Evolutionary conservation across 2,888 invertebrate species (phyloP).

Genomic region (Acanthoscelides obtectus): DNA sequence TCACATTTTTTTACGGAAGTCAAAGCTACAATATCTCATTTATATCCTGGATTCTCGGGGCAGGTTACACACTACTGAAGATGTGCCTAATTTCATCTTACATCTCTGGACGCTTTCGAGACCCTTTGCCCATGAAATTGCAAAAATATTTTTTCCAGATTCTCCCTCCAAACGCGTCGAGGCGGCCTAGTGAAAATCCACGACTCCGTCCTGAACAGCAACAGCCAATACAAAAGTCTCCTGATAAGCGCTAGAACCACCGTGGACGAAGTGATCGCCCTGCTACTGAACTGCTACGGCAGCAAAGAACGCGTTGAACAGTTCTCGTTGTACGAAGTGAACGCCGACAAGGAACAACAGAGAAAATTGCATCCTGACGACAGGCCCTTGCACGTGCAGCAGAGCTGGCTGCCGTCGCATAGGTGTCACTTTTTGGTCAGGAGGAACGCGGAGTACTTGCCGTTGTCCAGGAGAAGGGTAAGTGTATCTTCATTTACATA

Average conservation of each 20-base stretch:
- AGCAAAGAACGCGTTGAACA: slow-evolving; percentile 79
- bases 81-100: no score
- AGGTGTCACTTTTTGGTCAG: slow-evolving; percentile 79
- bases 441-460: slow-evolving; percentile 73
- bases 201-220: slow-evolving; percentile 86
- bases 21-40: no score
- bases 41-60: no score
- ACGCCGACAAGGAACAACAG: slow-evolving; percentile 75
- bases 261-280: slow-evolving; percentile 79
- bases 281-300: slow-evolving; percentile 80
- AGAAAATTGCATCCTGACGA: slow-evolving; percentile 85
- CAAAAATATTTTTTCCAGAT: slow-evolving; percentile 57
- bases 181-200: slow-evolving; percentile 91
- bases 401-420: slow-evolving; percentile 60
- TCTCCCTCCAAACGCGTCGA: slow-evolving; percentile 80
- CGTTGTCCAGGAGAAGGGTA: slow-evolving; percentile 51
- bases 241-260: slow-evolving; percentile 86
- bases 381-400: slow-evolving; percentile 75
- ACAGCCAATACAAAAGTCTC: slow-evolving; percentile 89
- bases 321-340: slow-evolving; percentile 83
- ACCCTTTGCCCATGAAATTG: background rate
- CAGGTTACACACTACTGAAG: no score
- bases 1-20: no score
- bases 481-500: slow-evolving; percentile 10
- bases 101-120: no score